Base-by-base conservation (phyloP, 2,888 invertebrate genomes). In the Heteropelma amictum region DNA sequence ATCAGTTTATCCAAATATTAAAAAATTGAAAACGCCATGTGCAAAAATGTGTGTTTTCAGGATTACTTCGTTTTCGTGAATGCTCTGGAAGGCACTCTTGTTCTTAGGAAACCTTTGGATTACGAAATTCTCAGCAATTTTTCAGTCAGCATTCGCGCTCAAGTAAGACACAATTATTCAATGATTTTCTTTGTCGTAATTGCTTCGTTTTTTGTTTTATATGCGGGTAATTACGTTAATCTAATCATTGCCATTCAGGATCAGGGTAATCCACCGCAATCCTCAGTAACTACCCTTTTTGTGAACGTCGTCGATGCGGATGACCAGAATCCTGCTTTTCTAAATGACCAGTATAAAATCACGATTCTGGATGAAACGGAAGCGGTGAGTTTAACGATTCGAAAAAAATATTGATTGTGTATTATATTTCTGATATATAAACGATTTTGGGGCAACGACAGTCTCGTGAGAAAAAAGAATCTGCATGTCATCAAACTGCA, bases 281-380 rank as follows among this genome's bases (percentile, higher is more conserved):
- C 92, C 84, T 93, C 94, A 38, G 95, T 96, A 83, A 95, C 97
- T 0, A 90, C 91, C 26, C 91, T 97, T 2, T 92, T 92, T 2
- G 94, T 97, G 0, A 93, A 94, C 76, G 94, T 97, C 45, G 92
- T 96, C 19, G 97, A 97, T 87, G 96, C 97, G 0, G 97, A 97
- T 84, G 97, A 97, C 89, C 97, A 97, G 90, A 97, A 97, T 90
- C 97, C 97, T 0, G 92, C 92, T 82, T 97, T 97, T 86, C 85
- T 92, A 6, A 92, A 93, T 76, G 95, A 96, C 49, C 93, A 95
- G 76, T 96, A 95, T 85, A 92, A 92, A 42, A 93, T 95, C 0
- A 89, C 92, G 5, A 83, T 97, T 64, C 94, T 95, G 0, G 91
- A 92, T 6, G 91, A 92, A 58, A 91, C 92, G 0, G 89, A 89